Conservation (phyloP, 1,140 invertebrate species). For the Tetramorium alpestre region DNA sequence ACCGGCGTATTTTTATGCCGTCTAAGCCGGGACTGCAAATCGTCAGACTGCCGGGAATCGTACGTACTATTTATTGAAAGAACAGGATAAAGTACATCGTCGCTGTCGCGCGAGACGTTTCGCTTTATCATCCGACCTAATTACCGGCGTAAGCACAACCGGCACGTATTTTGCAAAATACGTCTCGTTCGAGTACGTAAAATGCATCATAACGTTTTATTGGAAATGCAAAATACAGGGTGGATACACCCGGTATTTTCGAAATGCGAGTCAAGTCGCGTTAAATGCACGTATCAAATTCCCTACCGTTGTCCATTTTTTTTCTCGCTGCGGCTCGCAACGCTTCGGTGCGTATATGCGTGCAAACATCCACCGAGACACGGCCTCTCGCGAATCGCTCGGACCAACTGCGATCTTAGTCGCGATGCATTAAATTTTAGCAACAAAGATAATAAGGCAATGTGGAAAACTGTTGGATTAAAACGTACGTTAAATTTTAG, state of each 20-base stretch:
- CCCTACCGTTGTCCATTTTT: conserved; percentile 1
- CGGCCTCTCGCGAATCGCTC: conserved; percentile 35
- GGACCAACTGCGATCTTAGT: conserved; percentile 17
- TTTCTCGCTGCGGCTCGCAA: conserved; percentile 20
- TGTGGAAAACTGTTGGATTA: conserved; percentile 42
- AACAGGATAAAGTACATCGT: background rate
- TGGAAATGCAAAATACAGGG: conserved; percentile 36
- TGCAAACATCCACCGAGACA: conserved; percentile 23
- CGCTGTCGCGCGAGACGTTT: background rate
- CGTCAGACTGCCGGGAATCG: background rate
- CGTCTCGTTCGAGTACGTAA: conserved; percentile 1
- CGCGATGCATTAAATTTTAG: conserved; percentile 55
- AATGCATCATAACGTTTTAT: conserved; percentile 24
- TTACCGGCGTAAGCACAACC: background rate
- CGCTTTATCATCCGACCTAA: conserved; percentile 12
- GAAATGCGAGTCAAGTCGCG: conserved; percentile 23
- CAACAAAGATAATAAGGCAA: conserved; percentile 50
- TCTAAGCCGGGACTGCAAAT: conserved; percentile 1
- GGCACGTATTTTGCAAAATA: conserved; percentile 19
- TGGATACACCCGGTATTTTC: background rate
- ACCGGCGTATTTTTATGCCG: conserved; percentile 9
- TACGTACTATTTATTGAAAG: conserved; percentile 3
- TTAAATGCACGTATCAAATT: conserved; percentile 53
- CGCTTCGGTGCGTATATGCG: conserved; percentile 3
- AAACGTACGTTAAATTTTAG: conserved; percentile 47